Evolutionary conservation across 2,888 invertebrate genomes (phyloP), one percentile per base, ranked within the genome.

Genomic region (Dryobota labecula): DNA sequence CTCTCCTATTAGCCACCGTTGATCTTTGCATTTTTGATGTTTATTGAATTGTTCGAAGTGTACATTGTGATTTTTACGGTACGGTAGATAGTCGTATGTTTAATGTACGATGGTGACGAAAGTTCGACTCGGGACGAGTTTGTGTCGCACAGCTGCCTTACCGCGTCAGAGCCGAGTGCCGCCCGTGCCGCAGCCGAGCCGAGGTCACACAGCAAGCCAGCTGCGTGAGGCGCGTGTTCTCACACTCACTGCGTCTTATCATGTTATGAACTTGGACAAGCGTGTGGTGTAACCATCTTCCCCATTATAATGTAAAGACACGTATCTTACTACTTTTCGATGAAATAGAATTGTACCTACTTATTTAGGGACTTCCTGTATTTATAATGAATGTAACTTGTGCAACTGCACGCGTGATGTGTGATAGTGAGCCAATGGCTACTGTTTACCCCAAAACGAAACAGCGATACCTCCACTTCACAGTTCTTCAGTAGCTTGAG

Each of bases 1-100:
- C 89, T 93, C 91, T 92, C 92, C 92, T 93, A 92, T 89, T 93
- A 92, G 93, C 93, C 90, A 91, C 90, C 90, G 94, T 94, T 93
- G 92, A 93, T 80, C 89, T 90, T 90, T 92, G 94, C 91, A 93
- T 93, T 94, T 94, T 93, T 88, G 91, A 95, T 93, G 91, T 95
- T 93, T 95, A 93, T 94, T 92, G 88, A 92, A 90, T 89, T 87
- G 93, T 93, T 92, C 90, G 86, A 88, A 82, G 80, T 90, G 88
- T 89, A 85, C 61, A 76, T 87, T 89, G 89, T 90, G 88, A 88
- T 87, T 85, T 75, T 78, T 80, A 83, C 68, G 71, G 66, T 72
- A 78, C 51, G 60, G 24, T 80, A 78, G 67, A 33, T 76, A 78
- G 68, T 67, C 54, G 77, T 75, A 76, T 70, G 57, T 70, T 57